phyloP scores from a whole-genome alignment of 1,140 invertebrate species.

The Hydropsyche tenuis region DNA sequence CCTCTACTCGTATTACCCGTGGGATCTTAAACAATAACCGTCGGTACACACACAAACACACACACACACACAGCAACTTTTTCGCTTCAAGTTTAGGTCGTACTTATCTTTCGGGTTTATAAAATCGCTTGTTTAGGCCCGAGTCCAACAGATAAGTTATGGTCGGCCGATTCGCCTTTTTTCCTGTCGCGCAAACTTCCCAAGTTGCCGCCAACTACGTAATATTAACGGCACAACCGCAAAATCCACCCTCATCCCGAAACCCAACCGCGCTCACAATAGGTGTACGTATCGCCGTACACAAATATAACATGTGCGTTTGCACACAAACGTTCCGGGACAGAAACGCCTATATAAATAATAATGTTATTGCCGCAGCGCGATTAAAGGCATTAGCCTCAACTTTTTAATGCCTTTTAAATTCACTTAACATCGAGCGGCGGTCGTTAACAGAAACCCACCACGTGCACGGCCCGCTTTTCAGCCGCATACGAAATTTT shows the following conservation, averaged over 20 bases:
- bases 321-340: neutral
- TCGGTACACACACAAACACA: too few species aligned
- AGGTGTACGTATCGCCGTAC: neutral
- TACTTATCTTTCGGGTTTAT: slow-evolving; percentile 9
- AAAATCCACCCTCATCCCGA: slow-evolving; percentile 14
- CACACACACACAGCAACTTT: too few species aligned
- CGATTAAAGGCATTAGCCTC: slow-evolving; percentile 44
- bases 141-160: slow-evolving; percentile 28
- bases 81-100: too few species aligned
- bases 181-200: slow-evolving; percentile 26
- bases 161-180: slow-evolving; percentile 16
- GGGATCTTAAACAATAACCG: too few species aligned
- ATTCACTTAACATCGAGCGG: slow-evolving; percentile 41
- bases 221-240: slow-evolving; percentile 28
- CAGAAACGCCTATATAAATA: slow-evolving; percentile 27
- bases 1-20: too few species aligned
- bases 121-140: slow-evolving; percentile 18
- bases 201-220: slow-evolving; percentile 27
- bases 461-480: neutral
- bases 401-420: slow-evolving; percentile 45
- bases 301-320: neutral
- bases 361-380: slow-evolving; percentile 37
- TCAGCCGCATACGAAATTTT: too few species aligned
- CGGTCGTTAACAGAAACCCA: neutral
- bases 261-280: neutral